A percentile compares a stretch with the other conserved stretches of the same genome.
Evolutionary conservation across 2,797 vertebrate genomes (phyloP).

Genomic region (Liparis tanakae): DNA sequence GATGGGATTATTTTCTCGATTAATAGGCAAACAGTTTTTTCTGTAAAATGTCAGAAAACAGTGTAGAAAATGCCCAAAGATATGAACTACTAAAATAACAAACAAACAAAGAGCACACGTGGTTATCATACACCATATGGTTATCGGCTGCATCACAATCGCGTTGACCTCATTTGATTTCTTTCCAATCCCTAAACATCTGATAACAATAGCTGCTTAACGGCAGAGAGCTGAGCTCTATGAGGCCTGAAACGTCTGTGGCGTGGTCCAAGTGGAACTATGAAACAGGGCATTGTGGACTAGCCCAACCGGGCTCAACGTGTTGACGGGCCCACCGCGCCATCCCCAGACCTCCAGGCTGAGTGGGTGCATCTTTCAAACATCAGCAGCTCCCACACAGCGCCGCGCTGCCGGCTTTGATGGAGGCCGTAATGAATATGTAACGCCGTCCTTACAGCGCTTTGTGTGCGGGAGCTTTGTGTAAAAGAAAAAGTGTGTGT

Average conservation of each 20-base stretch:
- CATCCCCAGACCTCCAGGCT: conserved; percentile 31
- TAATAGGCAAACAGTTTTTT: background rate
- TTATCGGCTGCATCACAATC: background rate
- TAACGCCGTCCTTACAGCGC: conserved; percentile 65
- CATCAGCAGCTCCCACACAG: conserved; percentile 29
- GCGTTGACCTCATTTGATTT: conserved; percentile 17
- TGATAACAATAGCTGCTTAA: conserved; percentile 2
- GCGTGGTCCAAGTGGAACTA: conserved; percentile 20
- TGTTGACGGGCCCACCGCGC: conserved; percentile 29
- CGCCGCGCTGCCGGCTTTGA: conserved; percentile 49
- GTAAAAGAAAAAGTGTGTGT: conserved; percentile 10
- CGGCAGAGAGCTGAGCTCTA: background rate
- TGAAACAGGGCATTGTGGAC: background rate
- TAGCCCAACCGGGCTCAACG: background rate
- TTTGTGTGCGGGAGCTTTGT: conserved; percentile 56
- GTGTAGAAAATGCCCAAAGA: background rate
- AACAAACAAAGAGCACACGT: background rate
- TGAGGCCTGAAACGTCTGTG: background rate
- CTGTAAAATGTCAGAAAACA: background rate
- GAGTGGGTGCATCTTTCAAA: conserved; percentile 74
- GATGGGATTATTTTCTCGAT: background rate
- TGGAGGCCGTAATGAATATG: conserved; percentile 75
- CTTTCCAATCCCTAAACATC: conserved; percentile 8
- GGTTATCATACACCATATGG: background rate
- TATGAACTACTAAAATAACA: background rate